Base-by-base conservation (phyloP, 2,888 invertebrate genomes). In the Lucinisca nassula region DNA sequence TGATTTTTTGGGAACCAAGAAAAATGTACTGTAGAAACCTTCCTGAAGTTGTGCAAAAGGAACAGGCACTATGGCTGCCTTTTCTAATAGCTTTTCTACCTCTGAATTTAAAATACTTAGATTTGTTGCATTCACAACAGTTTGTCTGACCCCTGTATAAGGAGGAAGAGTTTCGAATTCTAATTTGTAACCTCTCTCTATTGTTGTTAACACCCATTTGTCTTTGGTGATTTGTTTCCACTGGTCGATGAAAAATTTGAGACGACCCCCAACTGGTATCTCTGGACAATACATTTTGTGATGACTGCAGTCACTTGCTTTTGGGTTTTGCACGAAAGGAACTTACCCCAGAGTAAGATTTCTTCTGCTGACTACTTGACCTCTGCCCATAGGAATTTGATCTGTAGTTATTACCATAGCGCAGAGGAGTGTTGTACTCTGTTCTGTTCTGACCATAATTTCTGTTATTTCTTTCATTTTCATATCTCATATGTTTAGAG, bases 21-120 rank as follows among this genome's bases (percentile, higher is more conserved):
- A 89, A 51, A 85, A 49, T 40, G 85, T 87, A 87, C 84, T 84
- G 84, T 81, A 81, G 37, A 87, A 84, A 84, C 83, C 87, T 79
- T 55, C 32, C 24, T 80, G 55, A 24, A 73, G 72, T n/a, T 78
- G 72, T 1, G 61, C 27, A 45, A 58, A 70, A 21, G 72, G 73
- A 30, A 83, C 81, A 70, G 8, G 30, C 55, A 82, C 83, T 79
- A 82, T 79, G 35, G 80, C 79, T 24, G 58, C 14, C 80, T 83
- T 85, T 67, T 80, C 24, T 55, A 81, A 61, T 40, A 88, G 78
- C 21, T 73, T 75, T 61, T 85, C 72, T 85, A 85, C 38, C n/a
- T n/a, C n/a, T n/a, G n/a, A n/a, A n/a, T n/a, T n/a, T n/a, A n/a
- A n/a, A n/a, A 73, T 37, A 21, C 4, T 27, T 73, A 3, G 38